Evolutionary conservation across 2,113 vertebrate genomes (phyloP).

Genomic region (Pionites leucogaster): DNA sequence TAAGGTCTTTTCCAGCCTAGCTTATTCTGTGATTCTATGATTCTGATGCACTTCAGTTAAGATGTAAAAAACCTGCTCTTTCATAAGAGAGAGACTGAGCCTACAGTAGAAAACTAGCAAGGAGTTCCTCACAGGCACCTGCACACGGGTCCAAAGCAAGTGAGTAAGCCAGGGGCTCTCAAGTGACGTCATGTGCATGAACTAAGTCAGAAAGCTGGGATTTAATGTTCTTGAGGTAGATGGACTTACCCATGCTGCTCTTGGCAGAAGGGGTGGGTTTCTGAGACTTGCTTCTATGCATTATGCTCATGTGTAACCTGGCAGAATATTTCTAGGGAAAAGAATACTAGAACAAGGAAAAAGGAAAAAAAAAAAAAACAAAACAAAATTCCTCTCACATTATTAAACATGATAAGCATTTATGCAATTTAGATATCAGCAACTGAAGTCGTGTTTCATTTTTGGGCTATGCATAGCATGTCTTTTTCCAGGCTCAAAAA

Average conservation of each 20-base stretch:
- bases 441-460: constrained; percentile 39
- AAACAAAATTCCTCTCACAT: background rate
- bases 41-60: background rate
- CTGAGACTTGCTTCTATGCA: background rate
- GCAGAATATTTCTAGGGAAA: background rate
- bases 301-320: background rate
- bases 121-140: background rate
- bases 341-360: background rate
- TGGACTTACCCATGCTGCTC: background rate
- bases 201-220: background rate
- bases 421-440: background rate
- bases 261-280: background rate
- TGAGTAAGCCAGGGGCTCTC: background rate
- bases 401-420: background rate
- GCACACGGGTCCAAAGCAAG: background rate
- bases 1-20: background rate
- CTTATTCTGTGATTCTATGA: background rate
- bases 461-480: background rate
- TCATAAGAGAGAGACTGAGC: background rate
- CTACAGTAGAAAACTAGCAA: background rate
- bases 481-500: constrained; percentile 40
- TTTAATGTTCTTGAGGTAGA: background rate
- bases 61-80: background rate
- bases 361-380: background rate
- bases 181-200: background rate